Conservation (phyloP, 2,888 invertebrate genomes). For the Xylota segnis region DNA sequence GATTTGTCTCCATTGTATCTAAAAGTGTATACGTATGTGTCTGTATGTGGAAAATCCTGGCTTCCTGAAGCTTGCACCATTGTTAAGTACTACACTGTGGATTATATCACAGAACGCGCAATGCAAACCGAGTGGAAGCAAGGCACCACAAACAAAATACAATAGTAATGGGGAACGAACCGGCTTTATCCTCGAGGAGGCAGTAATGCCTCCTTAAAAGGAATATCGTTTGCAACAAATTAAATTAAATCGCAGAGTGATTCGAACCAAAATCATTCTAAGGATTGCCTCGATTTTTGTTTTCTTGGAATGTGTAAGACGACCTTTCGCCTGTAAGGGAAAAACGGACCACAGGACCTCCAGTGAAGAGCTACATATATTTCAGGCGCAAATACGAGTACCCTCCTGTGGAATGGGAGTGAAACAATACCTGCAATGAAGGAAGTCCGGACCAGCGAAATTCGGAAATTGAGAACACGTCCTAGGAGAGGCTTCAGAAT, state of each 20-base stretch:
- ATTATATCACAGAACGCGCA: conserved; percentile 30
- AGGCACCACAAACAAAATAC: conserved; percentile 12
- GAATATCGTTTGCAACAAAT: conserved; percentile 39
- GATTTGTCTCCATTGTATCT: conserved; percentile 40
- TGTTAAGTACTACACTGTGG: conserved; percentile 24
- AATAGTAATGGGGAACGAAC: neutral
- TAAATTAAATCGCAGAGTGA: conserved; percentile 45
- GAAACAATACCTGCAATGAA: neutral
- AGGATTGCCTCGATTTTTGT: neutral
- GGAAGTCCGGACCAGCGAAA: too few relatives aligned
- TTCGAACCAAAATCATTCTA: neutral
- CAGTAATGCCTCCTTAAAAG: conserved; percentile 14
- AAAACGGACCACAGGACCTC: conserved; percentile 9
- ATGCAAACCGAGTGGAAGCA: conserved; percentile 17
- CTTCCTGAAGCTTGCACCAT: conserved; percentile 29
- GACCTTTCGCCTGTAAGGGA: too few relatives aligned
- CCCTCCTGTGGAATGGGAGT: neutral
- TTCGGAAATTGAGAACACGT: too few relatives aligned
- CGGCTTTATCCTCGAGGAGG: conserved; percentile 7
- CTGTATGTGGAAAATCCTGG: conserved; percentile 13
- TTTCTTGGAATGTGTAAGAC: too few relatives aligned
- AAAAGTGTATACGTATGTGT: neutral
- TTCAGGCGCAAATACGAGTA: conserved; percentile 46
- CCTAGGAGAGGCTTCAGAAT: neutral
- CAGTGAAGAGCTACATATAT: conserved; percentile 19